Percentiles rank a stretch among this genome's conserved stretches.
These are phyloP conservation scores for Cryptops parisi DNA, from an alignment of 2,888 invertebrate species.

Conservation along the genomic window DNA sequence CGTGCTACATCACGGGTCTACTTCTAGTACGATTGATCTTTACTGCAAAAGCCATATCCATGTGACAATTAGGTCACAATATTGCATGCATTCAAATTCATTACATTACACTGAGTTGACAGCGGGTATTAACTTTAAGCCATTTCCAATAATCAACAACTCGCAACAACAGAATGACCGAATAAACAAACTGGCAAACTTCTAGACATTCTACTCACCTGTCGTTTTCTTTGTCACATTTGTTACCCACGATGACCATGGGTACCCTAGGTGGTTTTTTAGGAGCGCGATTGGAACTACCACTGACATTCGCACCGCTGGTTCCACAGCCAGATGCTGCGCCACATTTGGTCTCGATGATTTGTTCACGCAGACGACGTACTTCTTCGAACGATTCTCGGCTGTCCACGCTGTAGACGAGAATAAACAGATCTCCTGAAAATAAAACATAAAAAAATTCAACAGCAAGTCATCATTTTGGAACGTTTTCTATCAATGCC, in stretches of 20 bases:
- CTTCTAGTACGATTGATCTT: too few relatives aligned
- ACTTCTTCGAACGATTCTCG: slow-evolving; percentile 72
- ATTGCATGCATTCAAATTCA: too few relatives aligned
- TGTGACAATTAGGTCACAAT: too few relatives aligned
- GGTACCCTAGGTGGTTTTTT: slow-evolving; percentile 44
- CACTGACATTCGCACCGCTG: slow-evolving; percentile 19
- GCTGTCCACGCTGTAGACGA: slow-evolving; percentile 72
- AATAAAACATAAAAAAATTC: slow-evolving; percentile 17
- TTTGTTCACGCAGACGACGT: slow-evolving; percentile 61
- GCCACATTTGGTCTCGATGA: slow-evolving; percentile 59
- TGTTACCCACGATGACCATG: slow-evolving; percentile 77
- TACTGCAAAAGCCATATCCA: too few relatives aligned
- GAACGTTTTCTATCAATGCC: not conserved
- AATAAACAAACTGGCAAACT: too few relatives aligned
- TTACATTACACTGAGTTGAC: too few relatives aligned
- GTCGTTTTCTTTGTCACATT: slow-evolving; percentile 59
- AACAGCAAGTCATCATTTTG: not conserved
- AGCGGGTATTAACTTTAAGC: too few relatives aligned
- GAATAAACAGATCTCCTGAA: slow-evolving; percentile 59
- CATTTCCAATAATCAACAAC: too few relatives aligned
- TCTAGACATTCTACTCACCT: too few relatives aligned
- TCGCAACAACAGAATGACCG: too few relatives aligned
- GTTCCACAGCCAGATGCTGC: slow-evolving; percentile 33
- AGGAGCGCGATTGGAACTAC: slow-evolving; percentile 42
- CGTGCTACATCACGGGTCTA: too few relatives aligned